Conservation (phyloP, 1,140 invertebrate genomes). For the Ectropis grisescens region DNA sequence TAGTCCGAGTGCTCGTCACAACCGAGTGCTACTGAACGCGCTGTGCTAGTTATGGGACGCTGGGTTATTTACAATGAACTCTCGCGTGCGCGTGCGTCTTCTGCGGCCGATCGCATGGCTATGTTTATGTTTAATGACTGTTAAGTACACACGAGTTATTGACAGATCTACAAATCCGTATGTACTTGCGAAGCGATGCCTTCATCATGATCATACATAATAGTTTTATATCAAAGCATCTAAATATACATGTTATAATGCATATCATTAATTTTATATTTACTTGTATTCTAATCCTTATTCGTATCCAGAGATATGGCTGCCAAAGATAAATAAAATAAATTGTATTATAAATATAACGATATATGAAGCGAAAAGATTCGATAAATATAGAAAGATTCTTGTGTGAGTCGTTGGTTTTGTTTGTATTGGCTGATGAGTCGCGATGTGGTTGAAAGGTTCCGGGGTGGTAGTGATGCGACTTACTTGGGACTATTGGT, state of each 20-base stretch:
- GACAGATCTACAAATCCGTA: constrained; percentile 1
- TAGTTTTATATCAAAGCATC: constrained; percentile 4
- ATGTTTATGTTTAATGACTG: neutral
- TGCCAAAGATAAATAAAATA: constrained; percentile 59
- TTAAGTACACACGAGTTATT: constrained; percentile 9
- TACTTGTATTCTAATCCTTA: constrained; percentile 44
- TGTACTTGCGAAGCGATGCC: constrained; percentile 4
- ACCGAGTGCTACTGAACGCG: constrained; percentile 12
- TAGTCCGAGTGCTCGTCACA: constrained; percentile 9
- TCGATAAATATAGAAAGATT: constrained; percentile 3
- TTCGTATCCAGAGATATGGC: constrained; percentile 44
- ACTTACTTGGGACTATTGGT: constrained; percentile 79
- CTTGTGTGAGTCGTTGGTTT: neutral
- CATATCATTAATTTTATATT: constrained; percentile 38
- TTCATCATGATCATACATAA: neutral
- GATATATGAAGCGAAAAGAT: constrained; percentile 30
- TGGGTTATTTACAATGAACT: constrained; percentile 9
- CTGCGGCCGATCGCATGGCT: no score
- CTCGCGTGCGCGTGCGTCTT: constrained; percentile 4
- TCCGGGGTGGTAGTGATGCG: no score
- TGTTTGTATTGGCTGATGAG: constrained; percentile 1
- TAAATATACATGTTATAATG: constrained; percentile 21
- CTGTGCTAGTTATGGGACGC: constrained; percentile 25
- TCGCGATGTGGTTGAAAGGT: no score
- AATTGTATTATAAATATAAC: constrained; percentile 31